These are phyloP conservation scores for Trissoscelio sp. DNA, from an alignment of 2,888 invertebrate species.

Conservation along the genomic window DNA sequence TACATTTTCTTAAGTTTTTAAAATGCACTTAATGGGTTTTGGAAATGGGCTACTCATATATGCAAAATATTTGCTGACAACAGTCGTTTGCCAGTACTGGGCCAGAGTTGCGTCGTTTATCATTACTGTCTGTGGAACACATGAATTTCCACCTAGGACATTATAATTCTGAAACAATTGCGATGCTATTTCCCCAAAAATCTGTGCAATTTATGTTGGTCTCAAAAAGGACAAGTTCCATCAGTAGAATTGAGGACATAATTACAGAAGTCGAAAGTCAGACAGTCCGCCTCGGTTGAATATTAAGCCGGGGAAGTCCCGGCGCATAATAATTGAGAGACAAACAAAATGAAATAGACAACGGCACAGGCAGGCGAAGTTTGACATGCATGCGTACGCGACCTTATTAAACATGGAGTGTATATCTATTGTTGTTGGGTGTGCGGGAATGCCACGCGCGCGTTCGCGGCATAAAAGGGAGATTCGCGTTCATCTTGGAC, in stretches of 20 bases:
- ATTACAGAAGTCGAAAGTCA: slow-evolving; percentile 26
- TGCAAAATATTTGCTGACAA: too few relatives aligned
- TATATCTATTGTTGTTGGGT: slow-evolving; percentile 62
- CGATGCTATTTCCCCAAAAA: neutral
- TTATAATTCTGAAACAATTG: too few relatives aligned
- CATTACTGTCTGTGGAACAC: too few relatives aligned
- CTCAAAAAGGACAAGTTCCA: neutral
- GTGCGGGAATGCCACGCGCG: slow-evolving; percentile 57
- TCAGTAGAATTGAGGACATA: slow-evolving; percentile 18
- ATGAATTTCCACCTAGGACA: too few relatives aligned
- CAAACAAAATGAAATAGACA: slow-evolving; percentile 59
- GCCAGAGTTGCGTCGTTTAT: too few relatives aligned
- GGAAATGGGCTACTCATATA: too few relatives aligned
- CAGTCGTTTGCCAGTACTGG: too few relatives aligned
- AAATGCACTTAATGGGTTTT: too few relatives aligned
- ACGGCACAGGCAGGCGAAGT: slow-evolving; percentile 37
- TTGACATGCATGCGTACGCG: slow-evolving; percentile 57
- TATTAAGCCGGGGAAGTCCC: slow-evolving; percentile 45
- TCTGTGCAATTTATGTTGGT: neutral
- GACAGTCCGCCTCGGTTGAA: slow-evolving; percentile 14
- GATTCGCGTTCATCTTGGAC: slow-evolving; percentile 53
- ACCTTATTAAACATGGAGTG: slow-evolving; percentile 57
- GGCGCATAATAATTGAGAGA: slow-evolving; percentile 58
- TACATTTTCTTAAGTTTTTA: too few relatives aligned
- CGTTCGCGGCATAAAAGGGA: slow-evolving; percentile 56